These are phyloP conservation scores for Xylocopa sonorina DNA, from an alignment of 1,140 invertebrate genomes.

Conservation along the genomic window DNA sequence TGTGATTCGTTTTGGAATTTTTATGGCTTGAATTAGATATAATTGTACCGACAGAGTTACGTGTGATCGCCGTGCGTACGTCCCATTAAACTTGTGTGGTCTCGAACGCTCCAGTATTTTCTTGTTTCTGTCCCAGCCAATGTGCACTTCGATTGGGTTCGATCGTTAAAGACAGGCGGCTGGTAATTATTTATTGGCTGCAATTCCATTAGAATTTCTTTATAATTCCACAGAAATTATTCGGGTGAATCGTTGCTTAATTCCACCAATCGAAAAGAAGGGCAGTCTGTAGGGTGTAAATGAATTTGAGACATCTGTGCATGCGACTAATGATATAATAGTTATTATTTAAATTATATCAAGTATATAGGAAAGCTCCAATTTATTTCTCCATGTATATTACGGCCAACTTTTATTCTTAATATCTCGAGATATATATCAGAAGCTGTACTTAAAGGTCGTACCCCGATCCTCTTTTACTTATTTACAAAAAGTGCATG, in stretches of 20 bases:
- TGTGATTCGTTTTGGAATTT: slow-evolving; percentile 48
- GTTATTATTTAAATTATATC: no score
- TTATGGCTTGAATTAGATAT: slow-evolving; percentile 39
- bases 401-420: no score
- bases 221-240: neutral
- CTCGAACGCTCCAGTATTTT: neutral
- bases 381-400: no score
- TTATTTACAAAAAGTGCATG: neutral
- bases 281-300: no score
- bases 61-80: slow-evolving; percentile 20
- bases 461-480: neutral
- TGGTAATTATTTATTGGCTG: no score
- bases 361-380: no score
- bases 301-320: no score
- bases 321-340: no score
- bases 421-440: no score
- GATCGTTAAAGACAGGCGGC: neutral
- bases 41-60: slow-evolving; percentile 47
- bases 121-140: neutral
- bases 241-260: neutral
- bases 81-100: slow-evolving; percentile 11
- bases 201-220: neutral
- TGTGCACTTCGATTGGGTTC: neutral
- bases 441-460: neutral
- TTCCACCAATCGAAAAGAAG: neutral